Evolutionary conservation across 1,140 invertebrate genomes (phyloP).

Genomic region (Physella acuta): DNA sequence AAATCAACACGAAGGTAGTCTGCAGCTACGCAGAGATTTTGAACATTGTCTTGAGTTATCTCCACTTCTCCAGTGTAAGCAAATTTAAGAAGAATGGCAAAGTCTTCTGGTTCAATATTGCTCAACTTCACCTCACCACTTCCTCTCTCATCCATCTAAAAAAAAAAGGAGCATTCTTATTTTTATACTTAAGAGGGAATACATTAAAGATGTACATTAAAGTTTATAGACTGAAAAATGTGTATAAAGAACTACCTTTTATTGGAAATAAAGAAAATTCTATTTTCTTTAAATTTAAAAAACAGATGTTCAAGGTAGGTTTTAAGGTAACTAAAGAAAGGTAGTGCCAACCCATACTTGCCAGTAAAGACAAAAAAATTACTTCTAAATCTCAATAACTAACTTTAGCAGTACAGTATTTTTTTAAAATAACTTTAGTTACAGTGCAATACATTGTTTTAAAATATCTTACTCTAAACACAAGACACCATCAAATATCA

Average conservation of each 20-base stretch:
- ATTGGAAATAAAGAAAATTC: too few species aligned
- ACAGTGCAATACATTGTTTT: not conserved
- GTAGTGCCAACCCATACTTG: too few species aligned
- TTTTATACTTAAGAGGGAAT: too few species aligned
- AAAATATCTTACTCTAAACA: not conserved
- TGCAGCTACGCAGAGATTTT: slow-evolving; percentile 8
- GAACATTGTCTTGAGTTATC: slow-evolving; percentile 16
- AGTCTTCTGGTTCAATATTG: slow-evolving; percentile 7
- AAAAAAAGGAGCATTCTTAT: slow-evolving; percentile 1
- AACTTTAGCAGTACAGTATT: not conserved
- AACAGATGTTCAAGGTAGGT: too few species aligned
- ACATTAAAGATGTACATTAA: too few species aligned
- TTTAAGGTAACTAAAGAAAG: too few species aligned
- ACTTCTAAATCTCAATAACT: not conserved
- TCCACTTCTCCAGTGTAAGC: slow-evolving; percentile 18
- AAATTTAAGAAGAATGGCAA: slow-evolving; percentile 7
- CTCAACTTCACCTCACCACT: slow-evolving; percentile 12
- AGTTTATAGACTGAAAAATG: too few species aligned
- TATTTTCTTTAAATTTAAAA: too few species aligned
- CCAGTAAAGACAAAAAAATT: too few species aligned
- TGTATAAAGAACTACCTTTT: too few species aligned
- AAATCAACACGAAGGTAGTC: slow-evolving; percentile 12
- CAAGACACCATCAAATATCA: not conserved
- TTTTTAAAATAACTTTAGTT: not conserved
- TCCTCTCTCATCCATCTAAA: slow-evolving; percentile 5